Base-by-base conservation (phyloP, 1,140 invertebrate genomes). In the Drosophila simulans region DNA sequence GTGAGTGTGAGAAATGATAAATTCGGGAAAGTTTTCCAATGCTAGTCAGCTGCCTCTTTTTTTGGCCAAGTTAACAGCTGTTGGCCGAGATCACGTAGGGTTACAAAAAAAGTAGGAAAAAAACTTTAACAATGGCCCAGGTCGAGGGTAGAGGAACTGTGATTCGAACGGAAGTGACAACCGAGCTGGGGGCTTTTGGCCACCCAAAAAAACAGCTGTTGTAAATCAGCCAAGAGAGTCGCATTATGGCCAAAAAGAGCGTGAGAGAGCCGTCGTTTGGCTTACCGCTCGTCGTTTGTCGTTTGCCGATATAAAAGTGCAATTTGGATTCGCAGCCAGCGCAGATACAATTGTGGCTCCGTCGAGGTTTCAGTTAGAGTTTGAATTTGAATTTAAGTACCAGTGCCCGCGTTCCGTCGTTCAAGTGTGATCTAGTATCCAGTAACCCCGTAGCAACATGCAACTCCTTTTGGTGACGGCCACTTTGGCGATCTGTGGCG, bases 301-400 rank as follows among this genome's bases (percentile, higher is more conserved):
- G 84, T 40, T 39, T 48, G 57, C 49, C 62, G 84, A 89, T 89
- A 89, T 89, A 89, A 89, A 89, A 89, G 84, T 89, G 84, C 84
- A 89, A 89, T 89, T 89, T 83, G 84, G 72, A 48, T 63, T 63
- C 62, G 59, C 66, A 89, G 80, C 46, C 57, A 80, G 51, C 80
- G 79, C 84, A 89, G 84, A 84, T 89, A 84, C 51, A 56, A 62
- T 84, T 84, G 77, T 74, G 69, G 55, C 80, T 77, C 73, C 82
- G 55, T 52, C 77, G 84, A 84, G 84, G 72, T 63, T 74, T 57
- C 58, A 68, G 46, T 72, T 45, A 11, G 25, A 34, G n/a, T 27
- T 49, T 17, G 31, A 20, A 35, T 35, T 35, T 51, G 15, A 51
- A 35, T 17, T 17, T 0, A 17, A 17, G 17, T 35, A 55, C 57